A percentile compares a stretch with the other conserved stretches of the same genome.
These are phyloP conservation scores for Cnemophilus loriae DNA, from an alignment of 2,113 vertebrate species.

Conservation along the genomic window DNA sequence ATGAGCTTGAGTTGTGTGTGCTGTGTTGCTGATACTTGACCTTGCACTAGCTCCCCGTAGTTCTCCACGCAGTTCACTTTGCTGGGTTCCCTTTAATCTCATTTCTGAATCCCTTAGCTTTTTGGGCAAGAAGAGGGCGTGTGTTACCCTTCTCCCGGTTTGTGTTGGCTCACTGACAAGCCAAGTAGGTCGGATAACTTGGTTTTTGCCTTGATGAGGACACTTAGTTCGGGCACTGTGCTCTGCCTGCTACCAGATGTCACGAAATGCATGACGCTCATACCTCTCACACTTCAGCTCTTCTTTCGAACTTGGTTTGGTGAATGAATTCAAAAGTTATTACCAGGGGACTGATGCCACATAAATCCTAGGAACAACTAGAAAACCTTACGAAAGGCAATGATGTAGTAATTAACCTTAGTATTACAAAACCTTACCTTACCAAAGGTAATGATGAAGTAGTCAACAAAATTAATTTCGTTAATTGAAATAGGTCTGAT, in stretches of 20 bases:
- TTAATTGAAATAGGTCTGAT: not conserved
- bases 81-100: not conserved
- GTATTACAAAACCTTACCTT: not conserved
- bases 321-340: not conserved
- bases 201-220: not conserved
- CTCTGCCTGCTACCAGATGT: not conserved
- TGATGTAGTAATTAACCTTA: not conserved
- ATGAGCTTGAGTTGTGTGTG: not conserved
- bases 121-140: not conserved
- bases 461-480: not conserved
- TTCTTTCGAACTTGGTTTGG: not conserved
- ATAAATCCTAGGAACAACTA: not conserved
- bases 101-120: not conserved
- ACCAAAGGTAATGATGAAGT: not conserved
- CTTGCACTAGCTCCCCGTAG: not conserved
- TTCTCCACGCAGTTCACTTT: not conserved
- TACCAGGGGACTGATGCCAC: not conserved
- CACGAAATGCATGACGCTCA: fast-evolving
- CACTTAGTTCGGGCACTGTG: not conserved
- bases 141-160: not conserved
- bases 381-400: not conserved
- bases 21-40: not conserved
- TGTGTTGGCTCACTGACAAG: not conserved
- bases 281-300: fast-evolving
- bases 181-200: fast-evolving